These are phyloP conservation scores for Neoitamus cyanurus DNA, from an alignment of 2,888 invertebrate species.

Conservation along the genomic window DNA sequence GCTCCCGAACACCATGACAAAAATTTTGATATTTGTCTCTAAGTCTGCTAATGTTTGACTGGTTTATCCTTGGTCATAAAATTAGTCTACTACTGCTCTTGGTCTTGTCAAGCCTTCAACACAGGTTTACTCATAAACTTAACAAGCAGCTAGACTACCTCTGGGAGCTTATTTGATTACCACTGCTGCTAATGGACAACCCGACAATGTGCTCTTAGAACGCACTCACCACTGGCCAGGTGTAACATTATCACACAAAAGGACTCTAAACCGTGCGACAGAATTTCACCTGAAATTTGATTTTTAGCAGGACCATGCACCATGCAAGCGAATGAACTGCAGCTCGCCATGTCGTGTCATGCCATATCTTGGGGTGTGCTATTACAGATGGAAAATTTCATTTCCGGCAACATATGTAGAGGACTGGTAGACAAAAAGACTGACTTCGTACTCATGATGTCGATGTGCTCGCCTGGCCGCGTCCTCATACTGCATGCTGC, in stretches of 20 bases:
- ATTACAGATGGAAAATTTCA: not conserved
- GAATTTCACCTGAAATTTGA: not conserved
- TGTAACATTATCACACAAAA: not conserved
- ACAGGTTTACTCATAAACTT: not conserved
- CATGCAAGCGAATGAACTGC: not conserved
- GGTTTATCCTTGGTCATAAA: too few species aligned
- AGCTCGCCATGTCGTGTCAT: not conserved
- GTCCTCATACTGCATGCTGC: not conserved
- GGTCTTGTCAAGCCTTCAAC: not conserved
- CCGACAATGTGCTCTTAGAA: not conserved
- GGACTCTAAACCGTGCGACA: not conserved
- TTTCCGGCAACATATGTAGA: not conserved
- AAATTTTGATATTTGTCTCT: too few species aligned
- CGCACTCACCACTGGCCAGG: not conserved
- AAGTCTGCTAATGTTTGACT: too few species aligned
- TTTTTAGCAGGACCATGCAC: not conserved
- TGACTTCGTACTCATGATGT: not conserved
- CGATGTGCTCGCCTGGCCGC: not conserved
- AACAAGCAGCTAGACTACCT: not conserved
- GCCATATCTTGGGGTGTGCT: not conserved
- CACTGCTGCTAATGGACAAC: not conserved
- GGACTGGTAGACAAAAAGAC: not conserved
- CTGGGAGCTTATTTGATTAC: not conserved
- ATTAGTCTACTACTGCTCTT: too few species aligned
- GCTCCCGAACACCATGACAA: too few species aligned